A percentile compares a stretch with the other conserved stretches of the same genome.
These are phyloP conservation scores for Kryphioiulus occultus DNA, from an alignment of 2,888 invertebrate genomes.

Conservation along the genomic window DNA sequence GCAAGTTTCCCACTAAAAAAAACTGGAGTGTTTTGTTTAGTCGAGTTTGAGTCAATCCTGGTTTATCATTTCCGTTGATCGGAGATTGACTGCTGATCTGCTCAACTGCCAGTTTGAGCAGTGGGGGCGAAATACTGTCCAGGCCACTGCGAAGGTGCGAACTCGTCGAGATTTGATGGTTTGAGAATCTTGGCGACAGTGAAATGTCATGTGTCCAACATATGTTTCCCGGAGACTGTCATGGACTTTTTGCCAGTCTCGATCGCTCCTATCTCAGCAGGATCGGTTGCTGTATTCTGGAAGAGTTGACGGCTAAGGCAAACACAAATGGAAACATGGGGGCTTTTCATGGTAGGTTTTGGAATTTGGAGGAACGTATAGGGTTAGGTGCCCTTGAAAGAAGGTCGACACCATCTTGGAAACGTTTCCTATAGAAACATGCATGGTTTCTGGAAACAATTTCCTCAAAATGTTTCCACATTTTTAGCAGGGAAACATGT, in stretches of 20 bases:
- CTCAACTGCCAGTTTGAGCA: background rate
- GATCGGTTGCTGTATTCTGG: background rate
- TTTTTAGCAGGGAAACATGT: no score
- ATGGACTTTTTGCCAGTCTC: background rate
- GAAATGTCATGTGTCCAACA: background rate
- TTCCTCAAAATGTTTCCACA: no score
- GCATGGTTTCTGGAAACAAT: no score
- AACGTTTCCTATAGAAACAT: no score
- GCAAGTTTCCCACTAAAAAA: background rate
- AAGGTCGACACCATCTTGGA: no score
- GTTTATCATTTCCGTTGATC: background rate
- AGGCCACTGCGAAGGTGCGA: background rate
- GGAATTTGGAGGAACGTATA: no score
- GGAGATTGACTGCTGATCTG: slow-evolving; percentile 5
- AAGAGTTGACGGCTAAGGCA: background rate
- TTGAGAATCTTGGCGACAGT: background rate
- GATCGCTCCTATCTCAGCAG: background rate
- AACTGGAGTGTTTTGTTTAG: background rate
- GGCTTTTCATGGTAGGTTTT: no score
- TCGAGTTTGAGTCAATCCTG: background rate
- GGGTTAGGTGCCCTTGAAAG: no score
- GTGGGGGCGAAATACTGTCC: background rate
- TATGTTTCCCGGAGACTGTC: slow-evolving; percentile 28
- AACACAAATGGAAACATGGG: background rate
- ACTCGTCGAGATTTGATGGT: background rate